Percentiles rank a stretch among this genome's conserved stretches.
Conservation (phyloP, 2,888 invertebrate species). For the Fragum fragum region DNA sequence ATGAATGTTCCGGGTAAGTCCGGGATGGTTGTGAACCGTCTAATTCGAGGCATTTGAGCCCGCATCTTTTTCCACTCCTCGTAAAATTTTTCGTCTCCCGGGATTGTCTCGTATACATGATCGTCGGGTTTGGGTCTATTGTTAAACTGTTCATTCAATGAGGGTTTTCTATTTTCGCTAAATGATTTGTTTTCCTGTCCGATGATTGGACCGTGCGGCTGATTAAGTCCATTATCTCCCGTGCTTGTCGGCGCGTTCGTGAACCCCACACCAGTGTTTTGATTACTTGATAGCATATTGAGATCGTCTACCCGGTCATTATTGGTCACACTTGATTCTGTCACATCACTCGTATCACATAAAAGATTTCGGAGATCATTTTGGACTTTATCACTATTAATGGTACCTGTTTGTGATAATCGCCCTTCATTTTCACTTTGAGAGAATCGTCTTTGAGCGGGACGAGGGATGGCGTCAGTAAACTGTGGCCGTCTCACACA, state of each 20-base stretch:
- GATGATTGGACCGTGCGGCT: slow-evolving; percentile 49
- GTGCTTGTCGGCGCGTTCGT: slow-evolving; percentile 45
- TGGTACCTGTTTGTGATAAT: slow-evolving; percentile 34
- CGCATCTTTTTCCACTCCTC: slow-evolving; percentile 71
- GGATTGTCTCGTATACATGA: slow-evolving; percentile 76
- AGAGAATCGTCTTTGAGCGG: slow-evolving; percentile 47
- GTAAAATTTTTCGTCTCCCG: slow-evolving; percentile 73
- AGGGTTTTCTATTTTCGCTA: slow-evolving; percentile 52
- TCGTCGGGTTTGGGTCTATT: slow-evolving; percentile 68
- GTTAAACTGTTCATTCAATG: slow-evolving; percentile 58
- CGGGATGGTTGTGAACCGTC: slow-evolving; percentile 69
- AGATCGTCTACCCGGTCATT: slow-evolving; percentile 50
- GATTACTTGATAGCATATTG: slow-evolving; percentile 51
- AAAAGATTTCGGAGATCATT: slow-evolving; percentile 68
- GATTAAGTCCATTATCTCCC: slow-evolving; percentile 54
- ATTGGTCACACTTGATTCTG: slow-evolving; percentile 55
- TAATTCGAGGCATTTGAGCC: slow-evolving; percentile 59
- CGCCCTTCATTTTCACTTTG: slow-evolving; percentile 51
- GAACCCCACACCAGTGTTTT: slow-evolving; percentile 42
- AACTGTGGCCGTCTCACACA: slow-evolving; percentile 71
- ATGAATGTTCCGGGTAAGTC: slow-evolving; percentile 72
- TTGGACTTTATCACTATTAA: slow-evolving; percentile 64
- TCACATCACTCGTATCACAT: slow-evolving; percentile 64
- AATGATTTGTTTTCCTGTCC: slow-evolving; percentile 37
- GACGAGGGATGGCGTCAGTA: slow-evolving; percentile 45